Conservation (phyloP, 2,113 vertebrate species). For the Sardina pilchardus region DNA sequence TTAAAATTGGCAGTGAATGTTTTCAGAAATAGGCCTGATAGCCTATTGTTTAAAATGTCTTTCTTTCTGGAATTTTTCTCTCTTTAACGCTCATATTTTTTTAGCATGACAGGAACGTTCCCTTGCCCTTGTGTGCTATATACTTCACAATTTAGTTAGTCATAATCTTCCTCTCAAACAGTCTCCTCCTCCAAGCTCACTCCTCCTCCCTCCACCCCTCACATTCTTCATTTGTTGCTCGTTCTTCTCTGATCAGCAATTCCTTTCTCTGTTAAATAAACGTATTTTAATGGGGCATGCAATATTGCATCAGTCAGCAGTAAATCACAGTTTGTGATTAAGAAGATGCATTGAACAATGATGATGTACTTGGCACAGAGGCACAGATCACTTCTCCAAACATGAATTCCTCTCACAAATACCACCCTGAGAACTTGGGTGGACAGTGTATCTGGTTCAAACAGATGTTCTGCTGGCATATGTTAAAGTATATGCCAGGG, state of each 20-base stretch:
- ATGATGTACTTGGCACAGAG: neutral
- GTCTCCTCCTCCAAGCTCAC: neutral
- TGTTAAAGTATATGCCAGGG: constrained; percentile 27
- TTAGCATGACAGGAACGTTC: neutral
- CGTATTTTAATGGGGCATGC: neutral
- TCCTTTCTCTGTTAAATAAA: neutral
- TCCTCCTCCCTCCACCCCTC: neutral
- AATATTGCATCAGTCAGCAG: neutral
- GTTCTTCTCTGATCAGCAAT: neutral
- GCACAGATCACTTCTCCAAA: neutral
- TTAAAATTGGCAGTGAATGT: too few species aligned
- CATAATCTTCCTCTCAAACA: too few species aligned
- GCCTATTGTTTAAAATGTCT: too few species aligned
- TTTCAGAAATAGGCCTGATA: too few species aligned
- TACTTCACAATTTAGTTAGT: too few species aligned
- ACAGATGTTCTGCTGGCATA: neutral
- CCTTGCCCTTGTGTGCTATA: too few species aligned
- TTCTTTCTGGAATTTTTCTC: too few species aligned
- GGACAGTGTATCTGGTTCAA: neutral
- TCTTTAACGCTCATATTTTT: neutral
- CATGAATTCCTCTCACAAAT: neutral
- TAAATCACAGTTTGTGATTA: neutral
- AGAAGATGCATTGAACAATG: neutral
- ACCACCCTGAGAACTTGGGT: neutral
- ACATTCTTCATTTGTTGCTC: neutral